Conservation (phyloP, 2,797 vertebrate species). For the Urocyon cinereoargenteus region DNA sequence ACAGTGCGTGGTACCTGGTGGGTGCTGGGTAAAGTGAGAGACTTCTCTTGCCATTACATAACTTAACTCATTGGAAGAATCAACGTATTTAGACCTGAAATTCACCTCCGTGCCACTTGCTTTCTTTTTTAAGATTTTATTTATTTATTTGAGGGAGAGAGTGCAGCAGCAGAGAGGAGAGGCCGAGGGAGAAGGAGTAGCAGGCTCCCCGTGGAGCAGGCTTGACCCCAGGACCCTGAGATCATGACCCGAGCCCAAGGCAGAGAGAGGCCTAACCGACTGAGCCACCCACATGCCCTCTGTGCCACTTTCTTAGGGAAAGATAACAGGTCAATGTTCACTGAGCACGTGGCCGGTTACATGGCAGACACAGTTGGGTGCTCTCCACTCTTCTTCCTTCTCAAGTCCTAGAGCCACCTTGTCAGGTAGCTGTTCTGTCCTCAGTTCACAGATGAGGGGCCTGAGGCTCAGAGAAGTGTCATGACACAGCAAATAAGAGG, state of each 20-base stretch:
- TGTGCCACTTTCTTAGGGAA: neutral
- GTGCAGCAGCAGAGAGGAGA: too few relatives aligned
- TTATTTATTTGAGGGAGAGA: too few relatives aligned
- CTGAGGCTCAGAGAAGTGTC: slow-evolving; percentile 40
- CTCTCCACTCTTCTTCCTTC: neutral
- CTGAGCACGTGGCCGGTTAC: too few relatives aligned
- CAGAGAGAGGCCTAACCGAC: too few relatives aligned
- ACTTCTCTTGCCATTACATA: neutral
- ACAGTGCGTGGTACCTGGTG: accelerated
- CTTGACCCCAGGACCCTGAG: too few relatives aligned
- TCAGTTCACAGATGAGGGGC: slow-evolving; percentile 13
- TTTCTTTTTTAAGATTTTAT: too few relatives aligned
- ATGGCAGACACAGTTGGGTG: neutral
- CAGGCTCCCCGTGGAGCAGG: too few relatives aligned
- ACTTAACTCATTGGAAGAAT: neutral
- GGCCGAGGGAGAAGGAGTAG: too few relatives aligned
- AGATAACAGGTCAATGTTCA: neutral
- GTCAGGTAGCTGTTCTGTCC: neutral
- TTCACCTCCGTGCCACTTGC: neutral
- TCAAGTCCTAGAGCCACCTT: neutral
- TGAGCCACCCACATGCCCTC: neutral
- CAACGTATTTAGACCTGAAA: neutral
- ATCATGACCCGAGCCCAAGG: too few relatives aligned
- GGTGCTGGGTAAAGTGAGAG: neutral
- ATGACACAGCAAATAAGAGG: slow-evolving; percentile 29